These are phyloP conservation scores for Marasmarcha lunaedactyla DNA, from an alignment of 2,888 invertebrate species.

Conservation along the genomic window DNA sequence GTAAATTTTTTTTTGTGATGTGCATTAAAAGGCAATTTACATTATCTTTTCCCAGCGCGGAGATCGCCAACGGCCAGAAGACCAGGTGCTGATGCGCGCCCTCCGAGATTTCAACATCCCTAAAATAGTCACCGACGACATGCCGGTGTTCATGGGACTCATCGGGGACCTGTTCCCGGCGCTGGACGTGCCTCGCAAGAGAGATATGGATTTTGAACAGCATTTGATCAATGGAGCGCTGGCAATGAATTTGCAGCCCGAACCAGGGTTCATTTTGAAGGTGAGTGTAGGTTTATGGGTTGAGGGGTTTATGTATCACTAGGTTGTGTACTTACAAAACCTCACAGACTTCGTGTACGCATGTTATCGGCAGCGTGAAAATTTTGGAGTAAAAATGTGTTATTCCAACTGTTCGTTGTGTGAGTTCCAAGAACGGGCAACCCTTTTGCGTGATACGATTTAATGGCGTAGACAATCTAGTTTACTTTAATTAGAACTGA, in stretches of 20 bases:
- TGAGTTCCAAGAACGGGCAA: too few species aligned
- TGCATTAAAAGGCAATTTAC: too few species aligned
- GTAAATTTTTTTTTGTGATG: too few species aligned
- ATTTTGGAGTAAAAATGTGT: too few species aligned
- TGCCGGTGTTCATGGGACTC: constrained; percentile 92
- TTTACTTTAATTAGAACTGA: too few species aligned
- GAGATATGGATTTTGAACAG: constrained; percentile 87
- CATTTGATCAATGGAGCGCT: constrained; percentile 80
- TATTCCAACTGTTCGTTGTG: too few species aligned
- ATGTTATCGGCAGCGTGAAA: too few species aligned
- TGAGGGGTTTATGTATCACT: too few species aligned
- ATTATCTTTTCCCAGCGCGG: constrained; percentile 66
- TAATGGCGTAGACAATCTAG: too few species aligned
- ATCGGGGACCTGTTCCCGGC: constrained; percentile 95
- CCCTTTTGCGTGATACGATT: too few species aligned
- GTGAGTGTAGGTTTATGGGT: constrained; percentile 34
- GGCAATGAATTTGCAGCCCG: constrained; percentile 89
- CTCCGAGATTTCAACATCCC: constrained; percentile 94
- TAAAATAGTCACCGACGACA: constrained; percentile 93
- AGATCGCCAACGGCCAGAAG: constrained; percentile 84
- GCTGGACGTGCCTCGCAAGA: constrained; percentile 90
- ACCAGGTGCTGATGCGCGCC: constrained; percentile 94
- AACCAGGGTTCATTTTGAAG: constrained; percentile 88
- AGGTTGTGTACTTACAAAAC: too few species aligned
- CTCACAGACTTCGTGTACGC: too few species aligned